phyloP scores from a whole-genome alignment of 2,113 vertebrate genomes.

The Actinemys pallida region DNA sequence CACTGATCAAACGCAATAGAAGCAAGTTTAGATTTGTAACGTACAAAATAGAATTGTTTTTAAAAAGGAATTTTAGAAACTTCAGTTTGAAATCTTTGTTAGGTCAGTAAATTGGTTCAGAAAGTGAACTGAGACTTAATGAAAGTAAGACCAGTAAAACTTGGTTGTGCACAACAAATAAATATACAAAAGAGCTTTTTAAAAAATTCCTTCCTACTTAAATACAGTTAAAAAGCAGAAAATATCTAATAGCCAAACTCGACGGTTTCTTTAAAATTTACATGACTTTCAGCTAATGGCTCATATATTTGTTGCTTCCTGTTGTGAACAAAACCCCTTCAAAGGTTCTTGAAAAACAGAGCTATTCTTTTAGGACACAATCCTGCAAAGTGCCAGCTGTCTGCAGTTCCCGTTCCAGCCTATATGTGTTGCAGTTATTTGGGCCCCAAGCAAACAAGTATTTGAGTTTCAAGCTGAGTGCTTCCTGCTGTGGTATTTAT shows the following conservation, averaged over 20 bases:
- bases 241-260: not conserved
- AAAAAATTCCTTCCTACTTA: not conserved
- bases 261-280: not conserved
- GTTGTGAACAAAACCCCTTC: not conserved
- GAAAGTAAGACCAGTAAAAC: not conserved
- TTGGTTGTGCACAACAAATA: not conserved
- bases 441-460: not conserved
- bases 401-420: not conserved
- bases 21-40: not conserved
- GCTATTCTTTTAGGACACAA: not conserved
- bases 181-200: not conserved
- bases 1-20: not conserved
- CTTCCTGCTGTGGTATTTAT: not conserved
- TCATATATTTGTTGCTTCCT: not conserved
- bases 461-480: not conserved
- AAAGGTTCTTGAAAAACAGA: not conserved
- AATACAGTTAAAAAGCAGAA: not conserved
- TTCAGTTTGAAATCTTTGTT: not conserved
- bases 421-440: not conserved
- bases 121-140: not conserved
- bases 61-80: not conserved
- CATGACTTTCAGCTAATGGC: not conserved
- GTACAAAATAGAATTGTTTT: not conserved
- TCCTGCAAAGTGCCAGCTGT: not conserved
- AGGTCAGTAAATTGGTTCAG: not conserved